These are phyloP conservation scores for Nothobranchius kuhntae DNA, from an alignment of 2,113 vertebrate genomes.

Conservation along the genomic window DNA sequence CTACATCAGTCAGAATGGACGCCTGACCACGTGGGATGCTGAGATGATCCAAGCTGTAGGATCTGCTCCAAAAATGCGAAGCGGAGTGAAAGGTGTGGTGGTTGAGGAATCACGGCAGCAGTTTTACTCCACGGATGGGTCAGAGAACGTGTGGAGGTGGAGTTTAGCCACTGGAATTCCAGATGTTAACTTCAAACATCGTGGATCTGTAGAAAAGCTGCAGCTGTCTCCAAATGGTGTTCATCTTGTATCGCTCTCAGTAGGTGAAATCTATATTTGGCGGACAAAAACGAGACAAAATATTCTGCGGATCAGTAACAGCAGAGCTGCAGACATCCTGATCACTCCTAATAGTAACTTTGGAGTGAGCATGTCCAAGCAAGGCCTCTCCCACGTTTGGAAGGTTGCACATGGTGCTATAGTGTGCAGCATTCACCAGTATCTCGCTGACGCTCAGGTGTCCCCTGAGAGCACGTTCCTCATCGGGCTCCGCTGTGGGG, in stretches of 20 bases:
- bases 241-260: conserved; percentile 72
- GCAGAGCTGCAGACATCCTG: conserved; percentile 68
- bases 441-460: conserved; percentile 70
- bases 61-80: conserved; percentile 61
- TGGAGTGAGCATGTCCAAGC: conserved; percentile 76
- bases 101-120: conserved; percentile 48
- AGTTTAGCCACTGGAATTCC: conserved; percentile 50
- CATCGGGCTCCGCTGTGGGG: conserved; percentile 63
- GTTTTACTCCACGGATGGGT: conserved; percentile 79
- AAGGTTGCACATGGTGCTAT: conserved; percentile 67
- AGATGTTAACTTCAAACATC: conserved; percentile 67
- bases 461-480: conserved; percentile 81
- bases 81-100: conserved; percentile 60
- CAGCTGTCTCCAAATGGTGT: conserved; percentile 61
- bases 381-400: conserved; percentile 76
- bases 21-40: conserved; percentile 75
- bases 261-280: conserved; percentile 80
- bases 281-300: conserved; percentile 71
- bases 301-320: conserved; percentile 64
- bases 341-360: conserved; percentile 72
- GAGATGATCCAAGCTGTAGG: conserved; percentile 67
- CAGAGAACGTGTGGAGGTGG: conserved; percentile 77
- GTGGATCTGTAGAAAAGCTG: conserved; percentile 65
- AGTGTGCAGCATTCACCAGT: conserved; percentile 73
- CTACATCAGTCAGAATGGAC: conserved; percentile 59